These are phyloP conservation scores for Sciurus vulgaris DNA, from an alignment of 2,797 vertebrate genomes.

Conservation along the genomic window DNA sequence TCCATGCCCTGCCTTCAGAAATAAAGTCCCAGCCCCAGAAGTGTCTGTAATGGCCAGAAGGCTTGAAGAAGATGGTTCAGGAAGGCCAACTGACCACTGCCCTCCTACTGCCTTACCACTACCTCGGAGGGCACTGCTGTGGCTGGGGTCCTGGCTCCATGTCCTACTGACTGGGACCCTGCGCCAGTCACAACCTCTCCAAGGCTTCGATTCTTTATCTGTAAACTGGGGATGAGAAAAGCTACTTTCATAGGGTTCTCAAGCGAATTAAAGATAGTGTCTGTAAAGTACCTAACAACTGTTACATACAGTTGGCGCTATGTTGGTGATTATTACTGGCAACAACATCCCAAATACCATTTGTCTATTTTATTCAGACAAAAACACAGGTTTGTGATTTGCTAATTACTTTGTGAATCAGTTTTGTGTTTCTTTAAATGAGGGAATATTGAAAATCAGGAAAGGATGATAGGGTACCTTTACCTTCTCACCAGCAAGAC, in stretches of 20 bases:
- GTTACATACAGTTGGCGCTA: not conserved
- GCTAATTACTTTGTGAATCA: not conserved
- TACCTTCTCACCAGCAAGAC: not conserved
- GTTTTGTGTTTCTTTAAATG: not conserved
- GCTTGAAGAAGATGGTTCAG: not conserved
- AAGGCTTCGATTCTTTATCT: not conserved
- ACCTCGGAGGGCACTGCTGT: not conserved
- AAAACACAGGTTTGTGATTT: not conserved
- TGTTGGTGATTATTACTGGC: not conserved
- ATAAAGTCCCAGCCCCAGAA: not conserved
- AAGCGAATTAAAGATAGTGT: not conserved
- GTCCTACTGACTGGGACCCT: too few relatives aligned
- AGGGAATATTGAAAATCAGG: not conserved
- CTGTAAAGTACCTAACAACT: not conserved
- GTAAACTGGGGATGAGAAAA: not conserved
- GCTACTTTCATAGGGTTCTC: not conserved
- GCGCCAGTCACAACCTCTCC: not conserved
- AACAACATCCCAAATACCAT: not conserved
- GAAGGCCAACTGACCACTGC: not conserved
- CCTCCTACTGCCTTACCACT: not conserved
- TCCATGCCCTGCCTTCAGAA: not conserved
- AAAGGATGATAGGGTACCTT: not conserved
- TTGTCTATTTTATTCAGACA: not conserved
- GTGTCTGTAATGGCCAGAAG: not conserved
- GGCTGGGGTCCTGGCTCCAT: not conserved